Conservation (phyloP, 2,797 vertebrate genomes). For the Pseudotriccus pelzelni region DNA sequence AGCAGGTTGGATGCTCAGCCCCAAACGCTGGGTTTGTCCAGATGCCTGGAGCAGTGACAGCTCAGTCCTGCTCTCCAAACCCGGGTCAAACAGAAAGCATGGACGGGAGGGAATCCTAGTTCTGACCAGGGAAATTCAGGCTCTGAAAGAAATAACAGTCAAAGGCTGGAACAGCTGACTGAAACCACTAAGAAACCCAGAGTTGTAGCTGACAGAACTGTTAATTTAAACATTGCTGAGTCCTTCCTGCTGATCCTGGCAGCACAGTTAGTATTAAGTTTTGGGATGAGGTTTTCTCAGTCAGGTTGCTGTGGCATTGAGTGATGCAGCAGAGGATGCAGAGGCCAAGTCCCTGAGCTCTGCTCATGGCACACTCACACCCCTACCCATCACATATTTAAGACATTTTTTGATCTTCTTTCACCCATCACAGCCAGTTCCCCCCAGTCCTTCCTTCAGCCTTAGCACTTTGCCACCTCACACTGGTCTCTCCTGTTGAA, state of each 20-base stretch:
- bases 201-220: not conserved
- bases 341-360: not conserved
- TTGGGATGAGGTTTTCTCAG: not conserved
- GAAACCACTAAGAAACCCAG: not conserved
- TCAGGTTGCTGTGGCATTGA: not conserved
- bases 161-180: not conserved
- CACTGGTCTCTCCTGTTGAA: not conserved
- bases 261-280: not conserved
- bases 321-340: not conserved
- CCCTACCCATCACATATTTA: not conserved
- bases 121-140: not conserved
- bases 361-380: fast-evolving
- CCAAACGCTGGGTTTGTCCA: not conserved
- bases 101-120: not conserved
- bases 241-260: not conserved
- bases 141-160: not conserved
- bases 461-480: not conserved
- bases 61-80: not conserved
- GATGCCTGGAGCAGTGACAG: not conserved
- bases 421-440: not conserved
- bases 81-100: not conserved
- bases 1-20: not conserved
- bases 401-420: not conserved
- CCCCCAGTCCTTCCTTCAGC: not conserved
- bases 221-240: not conserved